Percentiles rank a stretch among this genome's conserved stretches.
These are phyloP conservation scores for Eristalis arbustorum DNA, from an alignment of 2,888 invertebrate species.

Conservation along the genomic window DNA sequence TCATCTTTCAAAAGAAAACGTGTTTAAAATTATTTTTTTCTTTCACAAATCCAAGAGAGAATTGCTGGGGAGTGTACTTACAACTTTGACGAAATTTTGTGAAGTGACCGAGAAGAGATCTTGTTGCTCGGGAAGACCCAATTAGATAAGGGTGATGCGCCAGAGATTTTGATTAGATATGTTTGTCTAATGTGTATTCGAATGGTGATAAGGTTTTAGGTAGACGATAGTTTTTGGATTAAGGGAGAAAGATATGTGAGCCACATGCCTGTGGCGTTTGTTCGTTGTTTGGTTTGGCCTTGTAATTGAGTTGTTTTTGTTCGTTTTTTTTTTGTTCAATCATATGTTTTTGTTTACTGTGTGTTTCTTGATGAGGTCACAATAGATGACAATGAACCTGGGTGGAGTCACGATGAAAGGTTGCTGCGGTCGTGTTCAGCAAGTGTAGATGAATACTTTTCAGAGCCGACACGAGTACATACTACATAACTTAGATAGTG, in stretches of 20 bases:
- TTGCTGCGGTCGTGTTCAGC: neutral
- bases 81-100: neutral
- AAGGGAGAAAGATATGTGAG: neutral
- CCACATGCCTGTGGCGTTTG: neutral
- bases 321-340: neutral
- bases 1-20: conserved; percentile 13
- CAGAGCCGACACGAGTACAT: neutral
- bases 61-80: conserved; percentile 19
- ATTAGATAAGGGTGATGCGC: conserved; percentile 39
- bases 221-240: neutral
- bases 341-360: neutral
- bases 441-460: neutral
- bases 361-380: neutral
- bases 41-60: neutral
- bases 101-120: neutral
- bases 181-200: neutral
- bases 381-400: neutral
- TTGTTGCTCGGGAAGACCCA: conserved; percentile 15
- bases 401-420: neutral
- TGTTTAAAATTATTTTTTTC: neutral
- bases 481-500: neutral
- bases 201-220: neutral
- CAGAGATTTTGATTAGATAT: neutral
- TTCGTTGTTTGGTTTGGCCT: neutral
- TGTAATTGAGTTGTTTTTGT: neutral